A percentile compares a stretch with the other conserved stretches of the same genome.
Evolutionary conservation across 1,140 invertebrate genomes (phyloP).

Genomic region (Ylistrum balloti): DNA sequence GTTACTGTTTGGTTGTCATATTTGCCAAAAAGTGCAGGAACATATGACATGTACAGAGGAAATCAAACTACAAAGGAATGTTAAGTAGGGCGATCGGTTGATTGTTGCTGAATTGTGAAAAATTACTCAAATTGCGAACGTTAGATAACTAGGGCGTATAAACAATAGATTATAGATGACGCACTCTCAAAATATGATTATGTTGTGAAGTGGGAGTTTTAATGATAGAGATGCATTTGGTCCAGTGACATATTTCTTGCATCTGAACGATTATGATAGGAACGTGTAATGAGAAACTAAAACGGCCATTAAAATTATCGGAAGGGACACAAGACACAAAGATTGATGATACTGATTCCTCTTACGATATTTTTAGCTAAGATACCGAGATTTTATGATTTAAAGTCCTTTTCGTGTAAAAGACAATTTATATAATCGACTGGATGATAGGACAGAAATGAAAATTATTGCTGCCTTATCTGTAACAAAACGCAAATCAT

Average conservation of each 20-base stretch:
- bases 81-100: neutral
- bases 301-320: no score
- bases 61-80: neutral
- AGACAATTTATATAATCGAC: no score
- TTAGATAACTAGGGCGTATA: neutral
- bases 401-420: no score
- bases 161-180: neutral
- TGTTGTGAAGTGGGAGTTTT: neutral
- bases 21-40: neutral
- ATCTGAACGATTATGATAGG: no score
- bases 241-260: neutral
- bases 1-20: neutral
- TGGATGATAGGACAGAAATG: no score
- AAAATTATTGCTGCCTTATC: no score
- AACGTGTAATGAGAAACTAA: no score
- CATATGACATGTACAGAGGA: neutral
- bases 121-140: neutral
- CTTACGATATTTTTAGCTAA: no score
- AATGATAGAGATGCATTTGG: neutral
- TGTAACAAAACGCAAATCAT: no score
- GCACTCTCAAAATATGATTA: slow-evolving; percentile 16
- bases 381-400: no score
- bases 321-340: no score
- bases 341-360: no score
- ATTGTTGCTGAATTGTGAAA: neutral